phyloP scores from a whole-genome alignment of 1,140 invertebrate species.

The Drosophila serrata region DNA sequence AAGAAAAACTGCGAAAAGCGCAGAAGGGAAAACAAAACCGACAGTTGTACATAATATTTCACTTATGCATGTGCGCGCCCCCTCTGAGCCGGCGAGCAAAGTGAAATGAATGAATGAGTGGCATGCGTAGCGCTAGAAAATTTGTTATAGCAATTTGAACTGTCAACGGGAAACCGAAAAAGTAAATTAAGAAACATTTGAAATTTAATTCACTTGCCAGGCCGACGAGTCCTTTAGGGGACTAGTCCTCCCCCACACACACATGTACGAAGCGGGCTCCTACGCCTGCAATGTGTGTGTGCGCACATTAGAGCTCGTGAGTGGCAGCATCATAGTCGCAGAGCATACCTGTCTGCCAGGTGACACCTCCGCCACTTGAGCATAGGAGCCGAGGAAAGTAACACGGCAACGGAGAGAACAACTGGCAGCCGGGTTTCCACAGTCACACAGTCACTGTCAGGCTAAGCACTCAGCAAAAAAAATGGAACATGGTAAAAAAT shows the following conservation, averaged over 20 bases:
- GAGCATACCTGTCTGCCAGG: constrained; percentile 66
- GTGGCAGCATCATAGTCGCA: constrained; percentile 61
- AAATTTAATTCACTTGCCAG: constrained; percentile 79
- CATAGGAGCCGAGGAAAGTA: constrained; percentile 61
- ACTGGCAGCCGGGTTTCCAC: constrained; percentile 17
- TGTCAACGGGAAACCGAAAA: constrained; percentile 82
- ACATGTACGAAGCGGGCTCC: background rate
- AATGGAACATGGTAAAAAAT: background rate
- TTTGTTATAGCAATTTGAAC: constrained; percentile 84
- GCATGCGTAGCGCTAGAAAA: constrained; percentile 80
- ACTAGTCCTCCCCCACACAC: constrained; percentile 7
- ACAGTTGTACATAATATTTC: constrained; percentile 84
- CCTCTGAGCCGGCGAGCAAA: constrained; percentile 51
- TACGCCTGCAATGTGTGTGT: constrained; percentile 17
- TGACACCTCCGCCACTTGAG: constrained; percentile 78
- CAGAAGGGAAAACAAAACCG: constrained; percentile 66
- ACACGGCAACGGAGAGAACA: constrained; percentile 39
- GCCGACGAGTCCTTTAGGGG: constrained; percentile 24
- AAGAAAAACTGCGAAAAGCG: constrained; percentile 39
- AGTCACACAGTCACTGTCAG: constrained; percentile 23
- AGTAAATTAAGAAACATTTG: constrained; percentile 84
- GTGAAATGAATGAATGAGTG: constrained; percentile 78
- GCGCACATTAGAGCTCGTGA: constrained; percentile 31
- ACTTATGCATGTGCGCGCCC: constrained; percentile 75
- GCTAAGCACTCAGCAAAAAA: constrained; percentile 4